Conservation (phyloP, 2,797 vertebrate genomes). For the Eremophila alpestris region DNA sequence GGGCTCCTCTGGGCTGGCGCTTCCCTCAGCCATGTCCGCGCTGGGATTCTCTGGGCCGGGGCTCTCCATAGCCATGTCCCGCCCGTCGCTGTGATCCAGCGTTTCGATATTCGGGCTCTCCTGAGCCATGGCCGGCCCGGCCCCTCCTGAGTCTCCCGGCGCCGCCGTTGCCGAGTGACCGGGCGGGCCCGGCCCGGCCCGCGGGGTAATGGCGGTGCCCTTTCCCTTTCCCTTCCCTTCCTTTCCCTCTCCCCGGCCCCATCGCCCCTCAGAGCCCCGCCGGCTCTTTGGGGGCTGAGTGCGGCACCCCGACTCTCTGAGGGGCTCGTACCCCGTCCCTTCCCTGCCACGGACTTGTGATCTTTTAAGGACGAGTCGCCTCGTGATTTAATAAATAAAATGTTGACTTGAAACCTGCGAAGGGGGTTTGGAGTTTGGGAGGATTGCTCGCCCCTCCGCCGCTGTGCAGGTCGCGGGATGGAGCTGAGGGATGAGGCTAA, state of each 20-base stretch:
- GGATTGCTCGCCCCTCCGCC: accelerated
- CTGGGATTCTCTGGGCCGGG: not conserved
- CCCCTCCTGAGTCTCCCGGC: not conserved
- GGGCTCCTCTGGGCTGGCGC: not conserved
- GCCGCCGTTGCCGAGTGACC: not conserved
- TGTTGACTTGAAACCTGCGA: not conserved
- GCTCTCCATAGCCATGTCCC: not conserved
- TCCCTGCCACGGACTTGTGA: accelerated
- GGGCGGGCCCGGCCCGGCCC: not conserved
- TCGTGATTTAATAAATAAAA: not conserved
- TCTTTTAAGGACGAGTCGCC: not conserved
- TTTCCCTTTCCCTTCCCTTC: no score
- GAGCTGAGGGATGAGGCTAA: not conserved
- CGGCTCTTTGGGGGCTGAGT: not conserved
- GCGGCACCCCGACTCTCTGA: accelerated
- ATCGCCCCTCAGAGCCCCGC: not conserved
- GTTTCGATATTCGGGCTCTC: no score
- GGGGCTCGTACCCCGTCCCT: accelerated
- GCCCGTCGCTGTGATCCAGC: accelerated
- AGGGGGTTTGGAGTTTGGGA: accelerated
- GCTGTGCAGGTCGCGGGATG: accelerated
- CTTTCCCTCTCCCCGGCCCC: accelerated
- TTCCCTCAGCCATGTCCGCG: not conserved
- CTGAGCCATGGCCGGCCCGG: not conserved
- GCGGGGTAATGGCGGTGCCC: accelerated